Conservation (phyloP, 2,797 vertebrate species). For the Tapirus indicus region DNA sequence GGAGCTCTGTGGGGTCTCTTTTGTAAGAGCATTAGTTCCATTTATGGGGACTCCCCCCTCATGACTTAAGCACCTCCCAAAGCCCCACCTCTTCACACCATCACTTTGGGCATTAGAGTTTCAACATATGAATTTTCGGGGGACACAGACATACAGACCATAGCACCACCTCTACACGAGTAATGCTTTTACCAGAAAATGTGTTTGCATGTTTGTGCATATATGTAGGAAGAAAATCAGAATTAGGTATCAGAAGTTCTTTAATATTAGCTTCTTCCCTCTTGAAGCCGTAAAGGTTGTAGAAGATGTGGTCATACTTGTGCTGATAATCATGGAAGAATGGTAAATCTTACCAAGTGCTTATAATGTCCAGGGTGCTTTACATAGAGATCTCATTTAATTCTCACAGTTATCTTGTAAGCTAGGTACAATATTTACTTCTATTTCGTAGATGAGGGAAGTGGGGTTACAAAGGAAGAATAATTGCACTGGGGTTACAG, state of each 20-base stretch:
- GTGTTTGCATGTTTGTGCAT: background rate
- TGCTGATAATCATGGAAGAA: background rate
- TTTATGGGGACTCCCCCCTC: background rate
- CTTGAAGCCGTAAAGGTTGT: background rate
- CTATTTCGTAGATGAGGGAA: background rate
- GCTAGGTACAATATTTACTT: background rate
- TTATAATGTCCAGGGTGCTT: background rate
- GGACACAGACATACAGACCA: background rate
- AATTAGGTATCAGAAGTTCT: background rate
- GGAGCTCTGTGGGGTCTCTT: background rate
- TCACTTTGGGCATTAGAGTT: background rate
- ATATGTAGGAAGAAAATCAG: constrained; percentile 25
- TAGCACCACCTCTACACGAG: background rate
- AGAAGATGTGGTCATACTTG: background rate
- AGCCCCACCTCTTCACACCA: background rate
- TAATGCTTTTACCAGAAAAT: background rate
- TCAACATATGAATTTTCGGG: background rate
- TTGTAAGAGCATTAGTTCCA: background rate
- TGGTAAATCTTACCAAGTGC: background rate
- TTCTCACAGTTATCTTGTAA: constrained; percentile 1
- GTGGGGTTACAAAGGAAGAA: background rate
- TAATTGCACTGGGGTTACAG: background rate
- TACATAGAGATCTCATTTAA: background rate
- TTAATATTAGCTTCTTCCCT: background rate
- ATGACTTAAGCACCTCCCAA: background rate